phyloP scores from a whole-genome alignment of 2,113 vertebrate genomes.

The Heptranchias perlo region DNA sequence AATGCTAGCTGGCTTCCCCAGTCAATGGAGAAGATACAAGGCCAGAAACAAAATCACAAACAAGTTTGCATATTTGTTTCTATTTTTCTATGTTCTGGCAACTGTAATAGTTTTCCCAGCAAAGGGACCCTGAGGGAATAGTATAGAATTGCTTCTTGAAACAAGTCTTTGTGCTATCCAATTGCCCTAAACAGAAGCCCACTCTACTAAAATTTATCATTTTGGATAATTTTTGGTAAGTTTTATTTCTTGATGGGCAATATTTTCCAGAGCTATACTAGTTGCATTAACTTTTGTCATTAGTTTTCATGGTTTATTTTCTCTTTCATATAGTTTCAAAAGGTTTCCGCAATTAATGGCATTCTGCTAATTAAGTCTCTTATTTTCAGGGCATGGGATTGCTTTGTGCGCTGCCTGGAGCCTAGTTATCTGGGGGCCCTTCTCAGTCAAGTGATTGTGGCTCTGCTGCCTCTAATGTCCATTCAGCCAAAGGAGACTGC shows the following conservation, averaged over 20 bases:
- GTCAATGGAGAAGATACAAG: not conserved
- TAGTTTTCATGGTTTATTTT: conserved; percentile 39
- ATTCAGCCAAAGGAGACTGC: conserved; percentile 85
- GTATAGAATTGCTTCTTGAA: not conserved
- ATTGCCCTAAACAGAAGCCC: not conserved
- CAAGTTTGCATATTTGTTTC: not conserved
- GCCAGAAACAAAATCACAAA: not conserved
- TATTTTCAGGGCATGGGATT: conserved; percentile 81
- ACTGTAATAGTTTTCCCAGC: not conserved
- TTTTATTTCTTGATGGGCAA: not conserved
- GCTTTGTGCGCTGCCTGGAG: conserved; percentile 88
- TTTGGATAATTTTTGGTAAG: not conserved
- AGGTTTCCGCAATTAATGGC: not conserved
- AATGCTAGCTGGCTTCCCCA: not conserved
- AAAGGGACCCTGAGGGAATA: not conserved
- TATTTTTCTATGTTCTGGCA: not conserved
- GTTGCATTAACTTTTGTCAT: not conserved
- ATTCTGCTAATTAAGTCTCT: not conserved
- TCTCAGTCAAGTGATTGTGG: conserved; percentile 92
- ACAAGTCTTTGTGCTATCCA: not conserved
- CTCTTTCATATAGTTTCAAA: conserved; percentile 23
- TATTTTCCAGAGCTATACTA: not conserved
- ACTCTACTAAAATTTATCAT: not conserved
- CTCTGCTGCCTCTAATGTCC: conserved; percentile 84
- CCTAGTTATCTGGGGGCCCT: conserved; percentile 81